These are phyloP conservation scores for Dorcus parallelipipedus DNA, from an alignment of 2,888 invertebrate species.

Conservation along the genomic window DNA sequence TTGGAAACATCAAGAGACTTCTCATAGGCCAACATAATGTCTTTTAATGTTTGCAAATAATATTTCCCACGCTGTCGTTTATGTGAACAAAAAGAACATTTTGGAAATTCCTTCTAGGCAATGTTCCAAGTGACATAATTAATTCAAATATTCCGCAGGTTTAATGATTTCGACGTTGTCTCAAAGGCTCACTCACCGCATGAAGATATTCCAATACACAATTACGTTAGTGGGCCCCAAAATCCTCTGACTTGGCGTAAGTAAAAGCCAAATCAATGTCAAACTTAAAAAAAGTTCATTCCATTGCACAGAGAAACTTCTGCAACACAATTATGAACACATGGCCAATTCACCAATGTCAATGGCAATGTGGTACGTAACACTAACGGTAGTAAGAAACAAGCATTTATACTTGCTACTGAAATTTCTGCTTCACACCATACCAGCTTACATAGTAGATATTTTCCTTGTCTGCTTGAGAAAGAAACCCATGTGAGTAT, in stretches of 20 bases:
- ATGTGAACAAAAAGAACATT: too few species aligned
- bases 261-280: constrained; percentile 22
- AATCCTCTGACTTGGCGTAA: constrained; percentile 79
- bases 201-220: constrained; percentile 65
- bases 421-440: constrained; percentile 57
- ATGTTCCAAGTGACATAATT: too few species aligned
- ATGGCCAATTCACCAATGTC: constrained; percentile 55
- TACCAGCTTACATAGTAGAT: constrained; percentile 52
- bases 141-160: too few species aligned
- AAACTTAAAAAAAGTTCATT: not conserved
- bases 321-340: constrained; percentile 52
- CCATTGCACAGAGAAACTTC: constrained; percentile 20
- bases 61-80: too few species aligned
- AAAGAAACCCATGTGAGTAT: constrained; percentile 52
- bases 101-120: too few species aligned
- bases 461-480: constrained; percentile 44
- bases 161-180: too few species aligned
- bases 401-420: constrained; percentile 56
- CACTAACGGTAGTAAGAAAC: constrained; percentile 60
- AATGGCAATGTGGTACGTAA: constrained; percentile 61
- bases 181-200: too few species aligned
- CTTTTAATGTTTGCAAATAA: too few species aligned
- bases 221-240: constrained; percentile 78
- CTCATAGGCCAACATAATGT: too few species aligned
- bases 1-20: too few species aligned